Percentiles rank a stretch among this genome's conserved stretches.
Conservation (phyloP, 2,797 vertebrate species). For the Sphenodon punctatus region DNA sequence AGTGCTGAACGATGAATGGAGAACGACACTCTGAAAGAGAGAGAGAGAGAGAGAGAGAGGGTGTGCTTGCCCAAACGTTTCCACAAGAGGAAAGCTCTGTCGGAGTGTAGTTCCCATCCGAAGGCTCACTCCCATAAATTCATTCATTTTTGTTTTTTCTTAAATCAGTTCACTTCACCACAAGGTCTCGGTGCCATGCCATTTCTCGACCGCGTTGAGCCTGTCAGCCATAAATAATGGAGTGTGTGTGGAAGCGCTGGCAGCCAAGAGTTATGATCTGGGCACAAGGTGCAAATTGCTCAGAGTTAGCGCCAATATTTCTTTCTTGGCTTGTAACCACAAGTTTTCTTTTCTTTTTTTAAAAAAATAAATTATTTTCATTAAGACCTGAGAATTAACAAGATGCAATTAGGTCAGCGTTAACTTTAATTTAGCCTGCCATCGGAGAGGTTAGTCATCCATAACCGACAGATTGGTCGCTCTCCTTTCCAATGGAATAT, state of each 20-base stretch:
- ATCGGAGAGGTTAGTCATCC: neutral
- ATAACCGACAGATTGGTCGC: neutral
- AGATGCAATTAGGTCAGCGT: neutral
- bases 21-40: neutral
- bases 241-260: constrained; percentile 33
- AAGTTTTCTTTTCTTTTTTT: neutral
- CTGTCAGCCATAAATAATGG: constrained; percentile 58
- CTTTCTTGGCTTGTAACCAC: neutral
- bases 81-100: constrained; percentile 49
- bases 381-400: neutral
- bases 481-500: neutral
- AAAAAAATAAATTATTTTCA: neutral
- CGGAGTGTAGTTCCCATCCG: constrained; percentile 43
- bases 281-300: constrained; percentile 68
- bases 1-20: neutral
- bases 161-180: constrained; percentile 59
- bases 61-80: constrained; percentile 29
- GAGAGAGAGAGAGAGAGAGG: neutral
- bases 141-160: constrained; percentile 52
- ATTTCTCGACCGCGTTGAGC: constrained; percentile 58
- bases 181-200: constrained; percentile 56
- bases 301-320: constrained; percentile 46
- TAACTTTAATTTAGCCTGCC: neutral
- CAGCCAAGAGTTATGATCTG: constrained; percentile 54
- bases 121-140: constrained; percentile 60